These are phyloP conservation scores for Lumbricus terrestris DNA, from an alignment of 2,888 invertebrate species.

Conservation along the genomic window DNA sequence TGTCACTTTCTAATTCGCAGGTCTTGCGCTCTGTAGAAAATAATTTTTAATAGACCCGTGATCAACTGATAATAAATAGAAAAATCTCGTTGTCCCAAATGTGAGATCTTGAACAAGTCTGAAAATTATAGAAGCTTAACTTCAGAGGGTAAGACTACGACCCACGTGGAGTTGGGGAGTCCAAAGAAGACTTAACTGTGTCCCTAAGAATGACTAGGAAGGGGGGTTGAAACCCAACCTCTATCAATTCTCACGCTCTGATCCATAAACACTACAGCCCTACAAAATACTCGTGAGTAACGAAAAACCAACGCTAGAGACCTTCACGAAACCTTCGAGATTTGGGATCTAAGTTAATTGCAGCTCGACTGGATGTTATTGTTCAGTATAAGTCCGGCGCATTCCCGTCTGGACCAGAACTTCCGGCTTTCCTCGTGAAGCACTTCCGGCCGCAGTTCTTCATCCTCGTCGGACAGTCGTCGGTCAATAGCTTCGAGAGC, in stretches of 20 bases:
- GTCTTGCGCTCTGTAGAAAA: not conserved
- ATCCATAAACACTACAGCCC: too few species aligned
- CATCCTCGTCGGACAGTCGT: not conserved
- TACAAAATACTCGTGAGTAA: too few species aligned
- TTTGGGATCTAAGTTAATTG: not conserved
- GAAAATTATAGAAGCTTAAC: too few species aligned
- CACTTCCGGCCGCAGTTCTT: not conserved
- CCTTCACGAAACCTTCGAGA: not conserved
- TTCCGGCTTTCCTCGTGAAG: not conserved
- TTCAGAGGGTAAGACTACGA: too few species aligned
- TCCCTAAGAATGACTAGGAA: too few species aligned
- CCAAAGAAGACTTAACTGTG: too few species aligned
- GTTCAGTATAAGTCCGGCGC: not conserved
- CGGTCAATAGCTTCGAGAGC: not conserved
- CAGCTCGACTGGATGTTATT: not conserved
- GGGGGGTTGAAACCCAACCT: too few species aligned
- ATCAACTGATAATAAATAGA: not conserved
- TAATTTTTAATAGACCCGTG: not conserved
- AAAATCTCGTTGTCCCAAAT: not conserved
- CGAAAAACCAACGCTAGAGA: not conserved
- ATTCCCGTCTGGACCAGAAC: not conserved
- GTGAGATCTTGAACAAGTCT: too few species aligned
- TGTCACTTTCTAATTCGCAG: not conserved
- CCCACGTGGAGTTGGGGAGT: too few species aligned
- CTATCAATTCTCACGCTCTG: too few species aligned